phyloP scores from a whole-genome alignment of 2,797 vertebrate species.

The Oreochromis grahami region DNA sequence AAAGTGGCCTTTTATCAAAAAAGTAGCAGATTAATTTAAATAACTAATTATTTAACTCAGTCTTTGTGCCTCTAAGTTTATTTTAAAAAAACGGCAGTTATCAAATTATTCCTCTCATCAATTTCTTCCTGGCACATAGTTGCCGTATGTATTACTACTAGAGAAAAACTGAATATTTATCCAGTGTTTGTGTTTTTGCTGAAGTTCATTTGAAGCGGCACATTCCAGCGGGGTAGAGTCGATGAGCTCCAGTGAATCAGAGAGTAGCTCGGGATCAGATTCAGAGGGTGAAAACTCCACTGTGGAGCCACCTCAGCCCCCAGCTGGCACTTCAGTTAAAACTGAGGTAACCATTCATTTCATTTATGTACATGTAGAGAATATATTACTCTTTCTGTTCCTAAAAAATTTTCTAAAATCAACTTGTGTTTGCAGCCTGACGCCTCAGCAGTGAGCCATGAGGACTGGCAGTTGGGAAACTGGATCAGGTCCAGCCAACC shows the following conservation, averaged over 20 bases:
- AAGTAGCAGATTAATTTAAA: background rate
- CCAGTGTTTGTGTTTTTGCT: background rate
- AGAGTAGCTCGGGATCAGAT: slow-evolving; percentile 88
- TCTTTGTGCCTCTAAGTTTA: background rate
- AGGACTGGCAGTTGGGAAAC: slow-evolving; percentile 89
- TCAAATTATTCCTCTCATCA: background rate
- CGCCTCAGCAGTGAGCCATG: slow-evolving; percentile 65
- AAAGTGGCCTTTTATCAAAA: background rate
- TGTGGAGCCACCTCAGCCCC: slow-evolving; percentile 64
- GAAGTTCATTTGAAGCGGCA: slow-evolving; percentile 71
- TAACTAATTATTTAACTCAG: background rate
- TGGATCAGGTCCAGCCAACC: slow-evolving; percentile 83
- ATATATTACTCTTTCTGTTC: background rate
- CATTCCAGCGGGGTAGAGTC: slow-evolving; percentile 83
- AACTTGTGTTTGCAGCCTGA: slow-evolving; percentile 67
- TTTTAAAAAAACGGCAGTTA: background rate
- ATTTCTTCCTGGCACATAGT: background rate
- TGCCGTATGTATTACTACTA: background rate
- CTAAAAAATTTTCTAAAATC: background rate
- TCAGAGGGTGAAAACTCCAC: slow-evolving; percentile 77
- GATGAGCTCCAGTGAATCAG: slow-evolving; percentile 84
- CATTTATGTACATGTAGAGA: background rate
- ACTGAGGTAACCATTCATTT: slow-evolving; percentile 65
- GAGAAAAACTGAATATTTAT: background rate
- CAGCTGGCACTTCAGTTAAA: slow-evolving; percentile 40